Evolutionary conservation across 2,113 vertebrate genomes (phyloP).

Genomic region (Xiphophorus couchianus): DNA sequence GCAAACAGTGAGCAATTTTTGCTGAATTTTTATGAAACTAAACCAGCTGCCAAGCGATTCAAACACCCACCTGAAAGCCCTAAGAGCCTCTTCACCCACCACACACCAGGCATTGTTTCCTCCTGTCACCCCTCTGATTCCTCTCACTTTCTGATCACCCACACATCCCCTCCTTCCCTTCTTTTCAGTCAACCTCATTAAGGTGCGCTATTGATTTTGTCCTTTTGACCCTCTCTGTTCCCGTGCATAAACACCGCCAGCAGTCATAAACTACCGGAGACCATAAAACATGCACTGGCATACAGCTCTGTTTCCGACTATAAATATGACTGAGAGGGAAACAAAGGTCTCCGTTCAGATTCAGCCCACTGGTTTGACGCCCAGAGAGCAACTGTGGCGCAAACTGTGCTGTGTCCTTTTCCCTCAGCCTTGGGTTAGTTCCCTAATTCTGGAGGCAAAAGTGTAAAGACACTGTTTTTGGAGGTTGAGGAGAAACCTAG

Average conservation of each 20-base stretch:
- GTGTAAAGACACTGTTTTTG: neutral
- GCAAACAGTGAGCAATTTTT: neutral
- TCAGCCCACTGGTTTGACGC: constrained; percentile 11
- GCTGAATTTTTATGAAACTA: constrained; percentile 12
- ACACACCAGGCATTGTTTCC: constrained; percentile 2
- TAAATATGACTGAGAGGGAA: constrained; percentile 28
- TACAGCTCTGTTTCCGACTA: constrained; percentile 23
- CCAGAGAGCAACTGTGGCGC: neutral
- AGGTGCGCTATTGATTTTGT: constrained; percentile 73
- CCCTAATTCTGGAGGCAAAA: neutral
- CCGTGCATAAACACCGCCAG: constrained; percentile 54
- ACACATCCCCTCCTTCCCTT: constrained; percentile 22
- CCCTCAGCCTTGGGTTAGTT: neutral
- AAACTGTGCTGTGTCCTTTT: neutral
- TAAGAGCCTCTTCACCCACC: constrained; percentile 24
- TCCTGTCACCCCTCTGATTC: constrained; percentile 1
- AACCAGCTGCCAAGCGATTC: constrained; percentile 31
- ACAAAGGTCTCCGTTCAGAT: constrained; percentile 12
- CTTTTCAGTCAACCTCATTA: constrained; percentile 73
- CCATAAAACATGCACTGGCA: constrained; percentile 56
- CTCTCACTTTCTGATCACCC: constrained; percentile 22
- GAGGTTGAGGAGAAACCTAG: too few relatives aligned
- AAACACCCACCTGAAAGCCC: constrained; percentile 23
- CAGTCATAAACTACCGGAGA: constrained; percentile 57
- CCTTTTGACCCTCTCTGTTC: constrained; percentile 57